A percentile compares a stretch with the other conserved stretches of the same genome.
These are phyloP conservation scores for Catamblyrhynchus diadema DNA, from an alignment of 2,797 vertebrate genomes.

Conservation along the genomic window DNA sequence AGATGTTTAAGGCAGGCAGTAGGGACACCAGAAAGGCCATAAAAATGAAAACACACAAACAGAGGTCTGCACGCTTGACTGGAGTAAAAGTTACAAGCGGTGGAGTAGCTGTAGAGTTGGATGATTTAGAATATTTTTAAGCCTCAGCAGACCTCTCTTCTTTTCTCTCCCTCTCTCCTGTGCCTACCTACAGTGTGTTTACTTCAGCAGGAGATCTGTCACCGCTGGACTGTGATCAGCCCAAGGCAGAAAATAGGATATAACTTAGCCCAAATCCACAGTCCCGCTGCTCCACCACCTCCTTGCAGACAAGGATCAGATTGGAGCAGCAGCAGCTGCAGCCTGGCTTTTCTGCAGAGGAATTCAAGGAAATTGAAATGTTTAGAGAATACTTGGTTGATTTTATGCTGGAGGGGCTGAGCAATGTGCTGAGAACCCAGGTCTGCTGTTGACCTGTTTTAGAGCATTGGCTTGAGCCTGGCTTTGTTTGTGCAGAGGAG, in stretches of 20 bases:
- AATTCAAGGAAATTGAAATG: background rate
- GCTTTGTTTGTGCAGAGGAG: background rate
- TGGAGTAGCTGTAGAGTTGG: background rate
- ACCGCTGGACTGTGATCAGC: background rate
- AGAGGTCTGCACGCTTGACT: conserved; percentile 19
- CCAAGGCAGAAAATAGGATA: background rate
- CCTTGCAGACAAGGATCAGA: background rate
- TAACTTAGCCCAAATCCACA: conserved; percentile 11
- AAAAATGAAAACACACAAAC: conserved; percentile 19
- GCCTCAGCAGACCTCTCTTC: background rate
- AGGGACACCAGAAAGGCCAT: conserved; percentile 10
- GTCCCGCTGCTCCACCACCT: background rate
- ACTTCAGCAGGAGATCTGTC: background rate
- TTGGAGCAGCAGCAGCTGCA: background rate
- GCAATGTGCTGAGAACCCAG: background rate
- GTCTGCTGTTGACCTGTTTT: background rate
- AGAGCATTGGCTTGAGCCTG: background rate
- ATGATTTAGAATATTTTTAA: conserved; percentile 48
- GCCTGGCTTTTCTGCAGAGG: background rate
- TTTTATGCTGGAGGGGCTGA: background rate
- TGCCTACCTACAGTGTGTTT: background rate
- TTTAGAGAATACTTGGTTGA: background rate
- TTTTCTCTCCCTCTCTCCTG: background rate
- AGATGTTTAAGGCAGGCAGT: conserved; percentile 20
- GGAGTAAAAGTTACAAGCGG: conserved; percentile 28